A percentile compares a stretch with the other conserved stretches of the same genome.
phyloP scores from a whole-genome alignment of 1,140 invertebrate species.

The Sycophila sp. region DNA sequence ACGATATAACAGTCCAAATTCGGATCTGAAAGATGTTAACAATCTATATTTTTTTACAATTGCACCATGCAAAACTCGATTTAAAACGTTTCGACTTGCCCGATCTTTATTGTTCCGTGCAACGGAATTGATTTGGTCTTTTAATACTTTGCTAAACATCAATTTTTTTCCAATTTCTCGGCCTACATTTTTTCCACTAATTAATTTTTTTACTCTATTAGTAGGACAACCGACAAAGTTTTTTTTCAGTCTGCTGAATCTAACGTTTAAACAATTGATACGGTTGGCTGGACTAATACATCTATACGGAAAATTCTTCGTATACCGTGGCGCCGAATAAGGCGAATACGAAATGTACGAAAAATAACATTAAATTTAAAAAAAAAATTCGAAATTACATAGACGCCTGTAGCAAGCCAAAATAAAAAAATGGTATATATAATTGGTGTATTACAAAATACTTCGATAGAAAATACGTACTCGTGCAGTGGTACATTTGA shows the following conservation, averaged over 20 bases:
- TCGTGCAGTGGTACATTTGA: no score
- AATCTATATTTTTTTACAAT: not conserved
- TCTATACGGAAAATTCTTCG: no score
- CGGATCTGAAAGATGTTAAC: not conserved
- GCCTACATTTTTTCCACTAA: not conserved
- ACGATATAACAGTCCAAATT: not conserved
- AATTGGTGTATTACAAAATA: no score
- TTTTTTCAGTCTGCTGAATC: not conserved
- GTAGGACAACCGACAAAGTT: not conserved
- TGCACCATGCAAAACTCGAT: not conserved
- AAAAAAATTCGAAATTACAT: no score
- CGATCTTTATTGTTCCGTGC: not conserved
- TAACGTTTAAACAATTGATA: no score
- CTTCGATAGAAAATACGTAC: no score
- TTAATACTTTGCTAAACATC: not conserved
- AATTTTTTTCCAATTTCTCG: not conserved
- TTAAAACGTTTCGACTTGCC: not conserved
- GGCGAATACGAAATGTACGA: no score
- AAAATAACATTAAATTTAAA: no score
- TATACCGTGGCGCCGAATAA: no score
- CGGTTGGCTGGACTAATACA: no score
- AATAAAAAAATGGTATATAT: no score
- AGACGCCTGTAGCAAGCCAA: no score
- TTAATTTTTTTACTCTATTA: not conserved
- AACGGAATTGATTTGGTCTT: not conserved